A percentile compares a stretch with the other conserved stretches of the same genome.
phyloP scores from a whole-genome alignment of 2,888 invertebrate species.

The Minunthozetes semirufus region DNA sequence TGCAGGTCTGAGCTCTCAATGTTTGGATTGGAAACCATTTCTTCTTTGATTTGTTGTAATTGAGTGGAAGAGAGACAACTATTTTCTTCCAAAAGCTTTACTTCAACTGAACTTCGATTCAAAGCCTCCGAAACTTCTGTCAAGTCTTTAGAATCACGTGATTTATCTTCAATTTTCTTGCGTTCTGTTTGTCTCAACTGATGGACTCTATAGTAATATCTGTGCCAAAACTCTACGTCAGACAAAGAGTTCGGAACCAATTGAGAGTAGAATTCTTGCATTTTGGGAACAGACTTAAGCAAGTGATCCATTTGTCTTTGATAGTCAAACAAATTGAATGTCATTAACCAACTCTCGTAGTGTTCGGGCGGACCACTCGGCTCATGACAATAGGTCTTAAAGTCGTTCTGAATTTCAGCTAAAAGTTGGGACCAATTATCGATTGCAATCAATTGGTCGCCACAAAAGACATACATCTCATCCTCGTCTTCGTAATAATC shows the following conservation, averaged over 20 bases:
- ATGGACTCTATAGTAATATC: slow-evolving; percentile 75
- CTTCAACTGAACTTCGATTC: neutral
- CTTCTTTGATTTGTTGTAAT: neutral
- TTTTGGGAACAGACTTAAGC: slow-evolving; percentile 56
- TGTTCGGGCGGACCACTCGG: slow-evolving; percentile 56
- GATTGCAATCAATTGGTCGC: slow-evolving; percentile 28
- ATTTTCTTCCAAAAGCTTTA: neutral
- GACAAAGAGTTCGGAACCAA: slow-evolving; percentile 59
- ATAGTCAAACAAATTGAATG: slow-evolving; percentile 52
- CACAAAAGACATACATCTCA: slow-evolving; percentile 22
- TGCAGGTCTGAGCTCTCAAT: neutral
- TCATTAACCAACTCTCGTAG: slow-evolving; percentile 58
- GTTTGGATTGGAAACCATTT: neutral
- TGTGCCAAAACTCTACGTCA: slow-evolving; percentile 70
- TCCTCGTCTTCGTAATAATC: slow-evolving; percentile 36
- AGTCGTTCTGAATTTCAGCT: slow-evolving; percentile 63
- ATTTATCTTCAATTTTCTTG: slow-evolving; percentile 54
- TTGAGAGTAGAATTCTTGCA: slow-evolving; percentile 58
- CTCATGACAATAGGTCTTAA: slow-evolving; percentile 65
- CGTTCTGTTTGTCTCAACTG: slow-evolving; percentile 66
- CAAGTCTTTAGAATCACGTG: neutral
- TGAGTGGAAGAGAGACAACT: neutral
- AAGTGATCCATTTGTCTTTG: slow-evolving; percentile 58
- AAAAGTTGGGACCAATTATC: slow-evolving; percentile 56
- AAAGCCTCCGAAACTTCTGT: neutral